Conservation (phyloP, 1,140 invertebrate genomes). For the Lasaia peninsularis region DNA sequence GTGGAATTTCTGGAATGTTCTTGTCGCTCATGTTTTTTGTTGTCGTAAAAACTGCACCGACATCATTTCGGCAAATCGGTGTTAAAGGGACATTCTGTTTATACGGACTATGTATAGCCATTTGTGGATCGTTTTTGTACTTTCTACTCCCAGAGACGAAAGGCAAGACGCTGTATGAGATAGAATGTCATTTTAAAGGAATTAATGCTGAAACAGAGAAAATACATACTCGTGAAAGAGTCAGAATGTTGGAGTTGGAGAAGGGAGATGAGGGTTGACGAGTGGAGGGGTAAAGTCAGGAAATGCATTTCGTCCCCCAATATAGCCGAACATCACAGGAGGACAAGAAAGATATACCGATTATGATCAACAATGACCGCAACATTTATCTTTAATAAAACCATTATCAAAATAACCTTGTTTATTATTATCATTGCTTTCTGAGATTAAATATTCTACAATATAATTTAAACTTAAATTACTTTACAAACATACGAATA, state of each 20-base stretch:
- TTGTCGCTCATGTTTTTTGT: slow-evolving; percentile 81
- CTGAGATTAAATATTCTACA: slow-evolving; percentile 18
- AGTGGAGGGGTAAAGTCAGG: slow-evolving; percentile 27
- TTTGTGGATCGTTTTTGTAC: slow-evolving; percentile 79
- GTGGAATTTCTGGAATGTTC: slow-evolving; percentile 78
- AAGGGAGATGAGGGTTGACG: slow-evolving; percentile 58
- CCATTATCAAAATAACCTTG: slow-evolving; percentile 15
- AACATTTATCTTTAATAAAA: slow-evolving; percentile 23
- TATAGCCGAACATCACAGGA: slow-evolving; percentile 37
- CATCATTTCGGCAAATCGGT: slow-evolving; percentile 74
- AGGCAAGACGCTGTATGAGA: slow-evolving; percentile 82
- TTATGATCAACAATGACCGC: neutral
- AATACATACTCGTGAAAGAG: slow-evolving; percentile 39
- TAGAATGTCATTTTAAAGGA: slow-evolving; percentile 72
- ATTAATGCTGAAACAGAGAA: slow-evolving; percentile 27
- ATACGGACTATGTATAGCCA: slow-evolving; percentile 77
- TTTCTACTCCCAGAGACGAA: slow-evolving; percentile 84
- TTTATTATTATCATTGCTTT: slow-evolving; percentile 24
- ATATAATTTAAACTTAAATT: slow-evolving; percentile 16
- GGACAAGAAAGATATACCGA: slow-evolving; percentile 9
- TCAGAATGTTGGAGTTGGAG: slow-evolving; percentile 56
- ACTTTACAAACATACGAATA: slow-evolving; percentile 16
- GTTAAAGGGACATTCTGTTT: slow-evolving; percentile 79
- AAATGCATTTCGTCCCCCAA: slow-evolving; percentile 45
- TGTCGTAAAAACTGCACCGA: slow-evolving; percentile 80